Evolutionary conservation across 2,113 vertebrate genomes (phyloP).

Genomic region (Leptodactylus fuscus): DNA sequence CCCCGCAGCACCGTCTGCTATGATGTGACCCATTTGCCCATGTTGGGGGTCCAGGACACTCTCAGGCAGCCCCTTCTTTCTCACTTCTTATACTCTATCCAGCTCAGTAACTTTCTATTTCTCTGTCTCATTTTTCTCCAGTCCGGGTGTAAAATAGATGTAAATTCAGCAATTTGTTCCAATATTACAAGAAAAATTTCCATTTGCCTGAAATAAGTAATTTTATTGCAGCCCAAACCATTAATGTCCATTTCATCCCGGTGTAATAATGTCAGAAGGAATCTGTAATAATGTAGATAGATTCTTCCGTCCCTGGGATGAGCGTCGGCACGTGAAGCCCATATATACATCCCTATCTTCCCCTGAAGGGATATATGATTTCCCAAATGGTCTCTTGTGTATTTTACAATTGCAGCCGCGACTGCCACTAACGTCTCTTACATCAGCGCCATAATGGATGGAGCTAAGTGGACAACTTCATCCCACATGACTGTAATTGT

Average conservation of each 20-base stretch:
- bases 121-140: neutral
- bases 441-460: neutral
- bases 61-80: too few species aligned
- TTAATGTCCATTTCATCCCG: slow-evolving; percentile 40
- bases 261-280: slow-evolving; percentile 36
- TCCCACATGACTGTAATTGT: neutral
- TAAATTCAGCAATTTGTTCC: neutral
- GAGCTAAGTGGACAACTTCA: slow-evolving; percentile 5
- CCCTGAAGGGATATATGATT: slow-evolving; percentile 19
- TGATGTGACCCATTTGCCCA: too few species aligned
- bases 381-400: slow-evolving; percentile 26
- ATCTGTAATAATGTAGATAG: slow-evolving; percentile 28
- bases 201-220: slow-evolving; percentile 5
- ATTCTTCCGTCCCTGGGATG: neutral
- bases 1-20: too few species aligned
- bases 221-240: neutral
- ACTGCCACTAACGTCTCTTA: neutral
- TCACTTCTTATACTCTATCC: neutral
- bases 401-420: neutral
- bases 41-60: too few species aligned
- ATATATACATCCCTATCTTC: neutral
- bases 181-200: slow-evolving; percentile 16
- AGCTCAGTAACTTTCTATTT: neutral
- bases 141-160: neutral
- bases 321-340: neutral